These are phyloP conservation scores for Chaetogeoica ovagalla DNA, from an alignment of 2,888 invertebrate genomes.

Conservation along the genomic window DNA sequence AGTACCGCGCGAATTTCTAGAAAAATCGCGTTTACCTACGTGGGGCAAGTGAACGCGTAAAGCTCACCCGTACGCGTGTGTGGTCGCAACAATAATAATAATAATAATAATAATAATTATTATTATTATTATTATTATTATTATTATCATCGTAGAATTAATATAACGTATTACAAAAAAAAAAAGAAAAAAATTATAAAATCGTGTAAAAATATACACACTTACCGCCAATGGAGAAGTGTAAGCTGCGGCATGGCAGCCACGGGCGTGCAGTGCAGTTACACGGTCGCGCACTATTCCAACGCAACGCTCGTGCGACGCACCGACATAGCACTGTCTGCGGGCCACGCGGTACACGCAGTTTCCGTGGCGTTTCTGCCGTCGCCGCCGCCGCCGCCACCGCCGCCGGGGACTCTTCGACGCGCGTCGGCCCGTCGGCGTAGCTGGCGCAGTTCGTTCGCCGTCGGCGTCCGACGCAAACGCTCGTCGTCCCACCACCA, in stretches of 20 bases:
- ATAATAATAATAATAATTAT: no score
- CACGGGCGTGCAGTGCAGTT: constrained; percentile 15
- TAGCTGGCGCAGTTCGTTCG: constrained; percentile 7
- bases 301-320: constrained; percentile 28
- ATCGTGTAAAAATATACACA: background rate
- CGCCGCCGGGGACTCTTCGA: background rate
- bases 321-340: constrained; percentile 37
- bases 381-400: background rate
- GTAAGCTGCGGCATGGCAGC: constrained; percentile 44
- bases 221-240: constrained; percentile 40
- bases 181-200: no score
- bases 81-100: no score
- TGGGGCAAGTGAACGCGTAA: no score
- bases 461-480: background rate
- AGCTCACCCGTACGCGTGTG: no score
- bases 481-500: background rate
- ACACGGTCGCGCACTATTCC: constrained; percentile 23
- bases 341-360: constrained; percentile 39
- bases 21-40: no score
- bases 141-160: no score
- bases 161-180: no score
- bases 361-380: constrained; percentile 29
- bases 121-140: no score
- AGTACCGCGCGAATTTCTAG: no score
- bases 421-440: background rate